Evolutionary conservation across 2,888 invertebrate species (phyloP).

Genomic region (Brassicogethes aeneus): DNA sequence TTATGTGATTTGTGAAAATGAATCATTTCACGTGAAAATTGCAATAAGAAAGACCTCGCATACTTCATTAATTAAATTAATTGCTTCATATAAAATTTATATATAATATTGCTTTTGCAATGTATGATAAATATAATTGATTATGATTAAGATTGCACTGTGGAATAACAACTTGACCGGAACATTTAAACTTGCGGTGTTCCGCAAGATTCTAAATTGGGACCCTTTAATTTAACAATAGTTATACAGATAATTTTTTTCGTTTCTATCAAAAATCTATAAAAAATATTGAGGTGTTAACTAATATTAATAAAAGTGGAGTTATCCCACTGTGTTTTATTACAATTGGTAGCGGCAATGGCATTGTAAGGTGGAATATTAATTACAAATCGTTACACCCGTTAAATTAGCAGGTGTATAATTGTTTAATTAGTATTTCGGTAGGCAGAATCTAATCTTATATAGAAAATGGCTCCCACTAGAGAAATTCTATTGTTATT

Average conservation of each 20-base stretch:
- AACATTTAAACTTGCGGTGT: too few relatives aligned
- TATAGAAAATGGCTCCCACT: too few relatives aligned
- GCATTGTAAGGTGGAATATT: slow-evolving; percentile 9
- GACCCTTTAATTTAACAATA: too few relatives aligned
- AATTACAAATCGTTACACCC: background rate
- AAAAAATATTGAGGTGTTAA: too few relatives aligned
- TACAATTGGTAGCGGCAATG: slow-evolving; percentile 5
- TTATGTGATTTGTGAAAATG: background rate
- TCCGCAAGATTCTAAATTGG: too few relatives aligned
- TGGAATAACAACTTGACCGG: too few relatives aligned
- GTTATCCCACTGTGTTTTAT: background rate
- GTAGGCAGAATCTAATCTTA: too few relatives aligned
- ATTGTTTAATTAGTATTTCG: slow-evolving; percentile 7
- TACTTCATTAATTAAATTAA: slow-evolving; percentile 2
- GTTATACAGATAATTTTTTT: too few relatives aligned
- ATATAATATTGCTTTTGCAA: slow-evolving; percentile 2
- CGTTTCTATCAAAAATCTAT: too few relatives aligned
- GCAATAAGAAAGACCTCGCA: background rate
- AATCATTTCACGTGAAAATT: background rate
- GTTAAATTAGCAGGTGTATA: slow-evolving; percentile 17
- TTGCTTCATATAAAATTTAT: slow-evolving; percentile 3
- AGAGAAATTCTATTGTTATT: too few relatives aligned
- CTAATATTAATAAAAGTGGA: too few relatives aligned
- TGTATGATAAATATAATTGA: slow-evolving; percentile 4
- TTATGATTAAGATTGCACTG: slow-evolving; percentile 4